Evolutionary conservation across 2,888 invertebrate species (phyloP), one percentile per base, ranked within the genome.

Genomic region (Eupithecia vulgata): DNA sequence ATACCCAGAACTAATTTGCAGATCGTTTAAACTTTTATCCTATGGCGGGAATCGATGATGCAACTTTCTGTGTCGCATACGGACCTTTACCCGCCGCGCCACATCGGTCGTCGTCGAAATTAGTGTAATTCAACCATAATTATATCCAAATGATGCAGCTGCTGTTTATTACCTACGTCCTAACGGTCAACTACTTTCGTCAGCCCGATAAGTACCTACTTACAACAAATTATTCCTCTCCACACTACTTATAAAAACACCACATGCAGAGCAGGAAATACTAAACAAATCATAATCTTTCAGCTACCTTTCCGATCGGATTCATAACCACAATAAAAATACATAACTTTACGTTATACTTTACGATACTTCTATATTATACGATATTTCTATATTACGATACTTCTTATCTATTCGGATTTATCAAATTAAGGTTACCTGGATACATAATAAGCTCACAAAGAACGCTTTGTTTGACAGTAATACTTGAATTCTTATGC

Each of bases 171-270:
- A 65, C n/a, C 74, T 72, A 57, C 68, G 68, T 42, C 61, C 40
- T 91, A 92, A 92, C 93, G 89, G 91, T 92, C 90, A 90, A 87
- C 85, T 90, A 88, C 89, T 90, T 91, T 91, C 88, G 88, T 89
- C 89, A 86, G 88, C 83, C 52, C 40, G 42, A 64, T 83, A 82
- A 78, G 81, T 85, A 82, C 83, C 90, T 91, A 86, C 83, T 90
- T 91, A 86, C 90, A 90, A 92, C 93, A 93, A 93, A 94, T 94
- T 92, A 91, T 89, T 90, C 82, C 82, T 85, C 84, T 84, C 82
- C 80, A 81, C 81, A 82, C 83, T 83, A 68, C 68, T 74, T 71
- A 72, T 69, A 73, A 59, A 73, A 64, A 40, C 64, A 76, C 78
- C 75, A 73, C 79, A 77, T 78, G 77, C 74, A 66, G 75, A 74